These are phyloP conservation scores for Lottia gigantea DNA, from an alignment of 2,888 invertebrate species.

Conservation along the genomic window DNA sequence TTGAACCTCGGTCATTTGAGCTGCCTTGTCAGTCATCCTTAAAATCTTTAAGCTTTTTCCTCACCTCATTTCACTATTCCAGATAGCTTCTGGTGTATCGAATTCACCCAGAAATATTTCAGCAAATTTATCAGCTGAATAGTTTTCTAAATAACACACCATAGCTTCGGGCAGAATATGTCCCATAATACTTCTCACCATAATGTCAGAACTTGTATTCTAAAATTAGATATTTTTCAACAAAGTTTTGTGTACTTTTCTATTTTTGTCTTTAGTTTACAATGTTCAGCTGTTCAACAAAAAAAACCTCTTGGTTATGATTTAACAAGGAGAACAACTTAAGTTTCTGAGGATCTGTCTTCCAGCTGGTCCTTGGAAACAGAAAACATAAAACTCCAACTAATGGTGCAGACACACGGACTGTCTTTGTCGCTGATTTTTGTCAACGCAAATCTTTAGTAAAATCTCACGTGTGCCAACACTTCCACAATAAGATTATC, in stretches of 20 bases:
- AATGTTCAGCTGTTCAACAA: too few species aligned
- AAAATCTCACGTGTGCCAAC: too few species aligned
- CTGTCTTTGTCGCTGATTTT: too few species aligned
- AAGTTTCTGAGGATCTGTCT: neutral
- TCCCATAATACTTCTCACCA: constrained; percentile 91
- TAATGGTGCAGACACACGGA: too few species aligned
- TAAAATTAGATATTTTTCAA: constrained; percentile 27
- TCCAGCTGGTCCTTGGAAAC: neutral
- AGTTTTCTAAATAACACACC: constrained; percentile 98
- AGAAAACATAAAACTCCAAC: too few species aligned
- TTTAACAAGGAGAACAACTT: too few species aligned
- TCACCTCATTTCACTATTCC: constrained; percentile 96
- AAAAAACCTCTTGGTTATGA: too few species aligned
- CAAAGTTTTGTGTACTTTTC: neutral
- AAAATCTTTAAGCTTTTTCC: neutral
- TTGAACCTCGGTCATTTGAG: too few species aligned
- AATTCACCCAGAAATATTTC: constrained; percentile 91
- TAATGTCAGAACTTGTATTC: constrained; percentile 73
- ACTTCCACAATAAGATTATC: too few species aligned
- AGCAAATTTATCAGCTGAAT: constrained; percentile 97
- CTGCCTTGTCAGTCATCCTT: too few species aligned
- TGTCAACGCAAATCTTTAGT: too few species aligned
- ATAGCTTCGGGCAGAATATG: constrained; percentile 97
- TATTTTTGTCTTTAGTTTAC: too few species aligned
- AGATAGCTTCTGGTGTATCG: constrained; percentile 99